phyloP scores from a whole-genome alignment of 1,140 invertebrate genomes.

The Coptotermes formosanus region DNA sequence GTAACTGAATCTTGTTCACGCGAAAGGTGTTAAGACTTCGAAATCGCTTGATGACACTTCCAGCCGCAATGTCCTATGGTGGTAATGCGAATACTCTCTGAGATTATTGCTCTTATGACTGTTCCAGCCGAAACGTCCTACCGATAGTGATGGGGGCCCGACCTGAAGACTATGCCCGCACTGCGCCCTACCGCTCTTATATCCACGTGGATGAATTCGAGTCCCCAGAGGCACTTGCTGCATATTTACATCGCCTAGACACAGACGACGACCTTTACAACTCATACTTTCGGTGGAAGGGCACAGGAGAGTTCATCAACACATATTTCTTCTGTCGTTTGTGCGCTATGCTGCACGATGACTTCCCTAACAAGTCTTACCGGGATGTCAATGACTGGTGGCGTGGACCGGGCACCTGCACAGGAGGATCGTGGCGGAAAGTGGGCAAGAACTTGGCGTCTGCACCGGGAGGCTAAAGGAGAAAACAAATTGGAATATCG shows the following conservation, averaged over 20 bases:
- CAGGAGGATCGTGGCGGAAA: conserved; percentile 64
- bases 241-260: conserved; percentile 82
- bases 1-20: too few species aligned
- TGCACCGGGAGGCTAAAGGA: background rate
- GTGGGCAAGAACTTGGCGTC: conserved; percentile 19
- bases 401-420: conserved; percentile 72
- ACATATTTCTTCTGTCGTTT: conserved; percentile 94
- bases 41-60: too few species aligned
- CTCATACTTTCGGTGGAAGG: conserved; percentile 88
- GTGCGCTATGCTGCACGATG: conserved; percentile 85
- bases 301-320: conserved; percentile 91
- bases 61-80: too few species aligned
- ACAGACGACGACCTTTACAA: conserved; percentile 86
- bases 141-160: conserved; percentile 96
- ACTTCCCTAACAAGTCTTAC: conserved; percentile 65
- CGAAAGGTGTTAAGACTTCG: too few species aligned
- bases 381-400: conserved; percentile 85
- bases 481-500: too few species aligned
- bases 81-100: too few species aligned
- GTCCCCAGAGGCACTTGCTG: conserved; percentile 77
- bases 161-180: conserved; percentile 82
- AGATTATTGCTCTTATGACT: too few species aligned
- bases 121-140: conserved; percentile 76
- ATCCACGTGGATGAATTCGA: conserved; percentile 95
- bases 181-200: conserved; percentile 83